phyloP scores from a whole-genome alignment of 2,888 invertebrate genomes.

The Rapana venosa region DNA sequence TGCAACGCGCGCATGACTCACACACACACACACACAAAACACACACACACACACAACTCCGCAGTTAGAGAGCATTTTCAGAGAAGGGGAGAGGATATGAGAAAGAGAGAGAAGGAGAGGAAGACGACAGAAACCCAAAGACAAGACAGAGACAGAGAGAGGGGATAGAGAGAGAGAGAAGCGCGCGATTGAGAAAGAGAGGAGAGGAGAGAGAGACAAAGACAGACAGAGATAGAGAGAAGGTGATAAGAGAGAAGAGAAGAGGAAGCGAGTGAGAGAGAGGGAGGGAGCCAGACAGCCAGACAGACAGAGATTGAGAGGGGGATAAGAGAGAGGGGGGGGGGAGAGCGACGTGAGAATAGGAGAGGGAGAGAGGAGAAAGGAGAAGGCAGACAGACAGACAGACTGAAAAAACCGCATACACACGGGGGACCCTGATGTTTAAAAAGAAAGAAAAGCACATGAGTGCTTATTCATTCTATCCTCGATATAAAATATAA shows the following conservation, averaged over 20 bases:
- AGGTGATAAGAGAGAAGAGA: not conserved
- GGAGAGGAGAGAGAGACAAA: not conserved
- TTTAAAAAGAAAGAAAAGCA: too few relatives aligned
- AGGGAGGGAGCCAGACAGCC: not conserved
- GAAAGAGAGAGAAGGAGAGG: conserved; percentile 8
- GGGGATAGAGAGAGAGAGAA: not conserved
- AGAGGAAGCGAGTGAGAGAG: not conserved
- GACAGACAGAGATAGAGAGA: not conserved
- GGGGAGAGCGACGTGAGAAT: not conserved
- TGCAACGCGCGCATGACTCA: not conserved
- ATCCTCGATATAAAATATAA: too few relatives aligned
- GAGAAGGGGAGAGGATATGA: not conserved
- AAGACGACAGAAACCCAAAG: not conserved
- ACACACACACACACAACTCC: too few relatives aligned
- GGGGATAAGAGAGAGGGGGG: not conserved
- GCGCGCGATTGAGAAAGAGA: not conserved
- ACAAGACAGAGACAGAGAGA: not conserved
- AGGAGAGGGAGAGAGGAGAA: not conserved
- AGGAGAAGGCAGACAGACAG: not conserved
- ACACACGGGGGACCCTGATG: too few relatives aligned
- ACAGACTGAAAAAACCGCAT: not conserved
- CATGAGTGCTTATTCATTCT: too few relatives aligned
- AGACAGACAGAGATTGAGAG: not conserved
- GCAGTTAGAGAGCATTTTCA: not conserved
- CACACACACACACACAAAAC: too few relatives aligned